Evolutionary conservation across 2,797 vertebrate species (phyloP).

Genomic region (Betta splendens): DNA sequence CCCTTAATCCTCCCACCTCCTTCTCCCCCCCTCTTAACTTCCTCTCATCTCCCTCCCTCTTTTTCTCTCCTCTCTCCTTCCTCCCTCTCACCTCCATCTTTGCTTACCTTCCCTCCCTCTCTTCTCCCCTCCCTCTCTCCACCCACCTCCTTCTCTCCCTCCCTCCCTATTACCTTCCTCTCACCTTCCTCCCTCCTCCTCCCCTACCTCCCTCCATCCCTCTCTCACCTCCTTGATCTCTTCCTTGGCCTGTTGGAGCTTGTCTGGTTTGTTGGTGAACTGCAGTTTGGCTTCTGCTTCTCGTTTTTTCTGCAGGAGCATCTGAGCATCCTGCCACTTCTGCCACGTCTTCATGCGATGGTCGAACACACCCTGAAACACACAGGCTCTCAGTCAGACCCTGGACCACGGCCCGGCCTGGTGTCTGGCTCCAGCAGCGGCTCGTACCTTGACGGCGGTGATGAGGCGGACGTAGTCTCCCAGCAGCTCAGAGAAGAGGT

Average conservation of each 20-base stretch:
- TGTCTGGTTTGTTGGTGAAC: constrained; percentile 94
- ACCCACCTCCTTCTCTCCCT: too few species aligned
- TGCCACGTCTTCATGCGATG: constrained; percentile 97
- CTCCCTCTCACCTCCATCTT: too few species aligned
- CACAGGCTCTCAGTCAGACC: background rate
- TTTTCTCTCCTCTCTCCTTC: too few species aligned
- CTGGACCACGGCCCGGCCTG: too few species aligned
- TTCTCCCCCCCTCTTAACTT: too few species aligned
- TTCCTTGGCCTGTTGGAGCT: constrained; percentile 95
- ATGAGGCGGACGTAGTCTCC: constrained; percentile 96
- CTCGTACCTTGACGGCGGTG: constrained; percentile 89
- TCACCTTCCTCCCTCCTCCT: too few species aligned
- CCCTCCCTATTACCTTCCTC: too few species aligned
- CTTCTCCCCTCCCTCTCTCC: too few species aligned
- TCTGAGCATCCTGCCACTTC: constrained; percentile 96
- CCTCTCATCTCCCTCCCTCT: too few species aligned
- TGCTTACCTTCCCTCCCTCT: too few species aligned
- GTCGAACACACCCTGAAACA: constrained; percentile 91
- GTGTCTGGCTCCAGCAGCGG: background rate
- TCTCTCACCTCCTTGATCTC: constrained; percentile 92
- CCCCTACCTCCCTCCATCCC: too few species aligned
- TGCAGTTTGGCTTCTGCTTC: constrained; percentile 97
- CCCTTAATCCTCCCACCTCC: too few species aligned
- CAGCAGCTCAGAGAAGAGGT: constrained; percentile 93
- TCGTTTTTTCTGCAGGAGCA: constrained; percentile 94